Conservation (phyloP, 2,113 vertebrate species). For the Irena cyanogastra region DNA sequence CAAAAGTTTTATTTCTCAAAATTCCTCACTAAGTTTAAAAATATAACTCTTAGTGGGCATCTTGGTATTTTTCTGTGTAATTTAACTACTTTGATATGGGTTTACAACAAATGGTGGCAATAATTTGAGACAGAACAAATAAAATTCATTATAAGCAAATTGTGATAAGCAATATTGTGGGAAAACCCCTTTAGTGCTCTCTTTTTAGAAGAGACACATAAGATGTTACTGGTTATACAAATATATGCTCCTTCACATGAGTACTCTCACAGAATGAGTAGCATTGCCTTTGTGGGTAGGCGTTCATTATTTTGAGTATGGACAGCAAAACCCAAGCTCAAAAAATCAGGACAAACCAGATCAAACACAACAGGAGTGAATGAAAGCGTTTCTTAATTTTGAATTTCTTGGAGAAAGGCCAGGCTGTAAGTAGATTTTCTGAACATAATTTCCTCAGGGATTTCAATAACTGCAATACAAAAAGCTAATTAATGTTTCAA, state of each 20-base stretch:
- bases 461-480: not conserved
- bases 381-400: not conserved
- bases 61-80: not conserved
- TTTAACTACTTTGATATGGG: not conserved
- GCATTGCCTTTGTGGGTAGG: not conserved
- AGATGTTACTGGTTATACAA: not conserved
- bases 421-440: slow-evolving; percentile 5
- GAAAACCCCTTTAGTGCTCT: not conserved
- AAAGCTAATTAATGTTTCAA: not conserved
- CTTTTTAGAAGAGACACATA: not conserved
- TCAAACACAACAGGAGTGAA: not conserved
- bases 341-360: not conserved
- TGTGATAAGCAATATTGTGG: not conserved
- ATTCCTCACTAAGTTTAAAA: not conserved
- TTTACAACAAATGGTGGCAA: not conserved
- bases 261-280: not conserved
- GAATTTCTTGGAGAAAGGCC: slow-evolving; percentile 9
- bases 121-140: not conserved
- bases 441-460: not conserved
- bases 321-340: not conserved
- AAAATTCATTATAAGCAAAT: not conserved
- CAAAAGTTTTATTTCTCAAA: not conserved
- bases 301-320: not conserved
- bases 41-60: not conserved
- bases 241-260: not conserved